Evolutionary conservation across 2,797 vertebrate species (phyloP), one percentile per base, ranked within the genome.

Genomic region (Arrhamphus sclerolepis): DNA sequence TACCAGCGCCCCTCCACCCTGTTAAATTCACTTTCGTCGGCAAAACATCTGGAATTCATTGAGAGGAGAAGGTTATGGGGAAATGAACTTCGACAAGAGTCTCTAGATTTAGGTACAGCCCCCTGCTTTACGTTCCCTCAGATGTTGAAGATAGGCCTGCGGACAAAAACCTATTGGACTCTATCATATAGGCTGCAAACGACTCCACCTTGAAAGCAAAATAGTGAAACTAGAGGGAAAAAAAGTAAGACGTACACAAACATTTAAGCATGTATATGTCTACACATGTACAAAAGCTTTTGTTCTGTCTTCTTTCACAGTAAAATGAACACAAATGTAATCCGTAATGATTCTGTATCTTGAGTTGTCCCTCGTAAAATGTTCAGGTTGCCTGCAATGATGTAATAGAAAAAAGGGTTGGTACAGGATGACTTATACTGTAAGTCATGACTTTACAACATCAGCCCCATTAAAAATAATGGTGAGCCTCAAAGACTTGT

Each of bases 1-100:
- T 49, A 59, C 61, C 66, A 42, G 57, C 56, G 20, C 69, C 66
- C 81, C 70, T 72, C 81, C 71, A 64, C 79, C 71, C 65, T 51
- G 80, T 87, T 65, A 83, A 79, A 78, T 85, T 87, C 75, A 86
- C 87, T 91, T 85, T 92, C 6, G 21, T 87, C 86, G 74, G 78
- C 74, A 72, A 77, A 80, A 94, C 94, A 95, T 96, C 94, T 96
- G 95, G 94, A 94, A 92, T 85, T 92, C 89, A 94, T 95, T 93
- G 80, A 55, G 4, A 0, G 71, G 71, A 60, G 14, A 82, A 82
- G 86, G 78, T 68, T 77, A 75, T 42, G 68, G 75, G 84, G 85
- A 87, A 90, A 88, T 89, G 86, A 89, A 90, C 78, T 9, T 6
- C 77, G 87, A 90, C 77, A 38, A 70, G 84, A 76, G 78, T 62